Evolutionary conservation across 2,797 vertebrate genomes (phyloP).

Genomic region (Pterois miles): DNA sequence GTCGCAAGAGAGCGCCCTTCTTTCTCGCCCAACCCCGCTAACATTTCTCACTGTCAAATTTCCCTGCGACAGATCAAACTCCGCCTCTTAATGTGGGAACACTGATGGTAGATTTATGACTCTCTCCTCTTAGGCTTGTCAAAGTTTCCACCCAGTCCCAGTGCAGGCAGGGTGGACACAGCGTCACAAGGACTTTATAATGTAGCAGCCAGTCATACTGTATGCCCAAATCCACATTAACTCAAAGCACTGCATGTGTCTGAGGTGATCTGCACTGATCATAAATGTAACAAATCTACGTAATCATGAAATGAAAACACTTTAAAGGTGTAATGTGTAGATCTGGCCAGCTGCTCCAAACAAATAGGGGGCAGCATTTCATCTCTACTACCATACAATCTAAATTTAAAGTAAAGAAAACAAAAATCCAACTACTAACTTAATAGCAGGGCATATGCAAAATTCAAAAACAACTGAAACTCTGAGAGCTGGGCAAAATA

Average conservation of each 20-base stretch:
- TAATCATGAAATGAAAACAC: background rate
- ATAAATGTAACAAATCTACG: too few relatives aligned
- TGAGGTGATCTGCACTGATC: background rate
- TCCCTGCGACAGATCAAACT: constrained; percentile 1
- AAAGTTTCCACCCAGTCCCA: constrained; percentile 19
- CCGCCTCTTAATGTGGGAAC: constrained; percentile 27
- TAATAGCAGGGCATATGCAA: too few relatives aligned
- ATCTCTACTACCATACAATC: too few relatives aligned
- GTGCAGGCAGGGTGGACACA: constrained; percentile 1
- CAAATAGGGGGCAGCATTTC: too few relatives aligned
- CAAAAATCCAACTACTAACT: too few relatives aligned
- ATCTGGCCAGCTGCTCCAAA: too few relatives aligned
- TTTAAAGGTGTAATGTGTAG: background rate
- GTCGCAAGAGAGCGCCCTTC: background rate
- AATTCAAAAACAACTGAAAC: too few relatives aligned
- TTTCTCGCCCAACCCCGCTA: background rate
- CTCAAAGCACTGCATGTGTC: background rate
- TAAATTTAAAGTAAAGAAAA: too few relatives aligned
- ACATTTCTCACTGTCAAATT: background rate
- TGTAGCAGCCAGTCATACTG: background rate
- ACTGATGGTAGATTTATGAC: background rate
- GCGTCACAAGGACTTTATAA: constrained; percentile 5
- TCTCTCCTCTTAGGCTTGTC: background rate
- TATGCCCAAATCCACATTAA: background rate
- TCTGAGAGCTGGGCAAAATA: too few relatives aligned